Evolutionary conservation across 2,113 vertebrate species (phyloP), one percentile per base, ranked within the genome.

Genomic region (Centropus bengalensis): DNA sequence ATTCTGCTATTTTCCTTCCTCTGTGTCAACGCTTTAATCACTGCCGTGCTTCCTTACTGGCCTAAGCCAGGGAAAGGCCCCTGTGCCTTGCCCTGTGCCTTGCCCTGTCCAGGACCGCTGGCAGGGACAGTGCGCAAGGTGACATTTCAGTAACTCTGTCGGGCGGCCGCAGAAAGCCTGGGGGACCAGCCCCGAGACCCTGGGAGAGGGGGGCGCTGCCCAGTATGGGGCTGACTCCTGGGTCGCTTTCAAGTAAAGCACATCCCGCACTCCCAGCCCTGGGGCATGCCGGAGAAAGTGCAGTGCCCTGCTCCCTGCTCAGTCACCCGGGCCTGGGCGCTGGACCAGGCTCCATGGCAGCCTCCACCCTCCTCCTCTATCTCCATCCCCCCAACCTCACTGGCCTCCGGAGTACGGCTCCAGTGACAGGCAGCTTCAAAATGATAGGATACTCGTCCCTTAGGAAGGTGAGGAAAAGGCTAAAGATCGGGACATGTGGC

Each of bases 401-500:
- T 26, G 32, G 19, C 10, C 22, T 59, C 24, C 7, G 14, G 32
- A 8, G 19, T 68, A 40, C 1, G 1, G 15, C 28, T 36, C 38
- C 52, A 38, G 70, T 1, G 2, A 9, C 32, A 30, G 21, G 12
- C 13, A 74, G 59, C 32, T 51, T 27, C 21, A 49, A 21, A 22
- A 30, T 73, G 20, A 11, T 38, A 44, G 24, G 33, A 14, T 6
- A 28, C 16, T 6, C 2, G 3, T 44, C 18, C 12, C 11, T 12
- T 59, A 58, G 30, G 52, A 56, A 47, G 18, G 24, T 12, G 4
- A 2, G 32, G 55, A 32, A 77, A 60, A 86, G 9, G 5, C 14
- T 44, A 0, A 0, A 1, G 17, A 10, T 13, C 1, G 15, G 26
- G 19, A 36, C 3, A 1, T 8, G 60, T 70, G 13, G 14, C 12